phyloP scores from a whole-genome alignment of 2,797 vertebrate genomes.

The Petrocephalus schoutedeni region DNA sequence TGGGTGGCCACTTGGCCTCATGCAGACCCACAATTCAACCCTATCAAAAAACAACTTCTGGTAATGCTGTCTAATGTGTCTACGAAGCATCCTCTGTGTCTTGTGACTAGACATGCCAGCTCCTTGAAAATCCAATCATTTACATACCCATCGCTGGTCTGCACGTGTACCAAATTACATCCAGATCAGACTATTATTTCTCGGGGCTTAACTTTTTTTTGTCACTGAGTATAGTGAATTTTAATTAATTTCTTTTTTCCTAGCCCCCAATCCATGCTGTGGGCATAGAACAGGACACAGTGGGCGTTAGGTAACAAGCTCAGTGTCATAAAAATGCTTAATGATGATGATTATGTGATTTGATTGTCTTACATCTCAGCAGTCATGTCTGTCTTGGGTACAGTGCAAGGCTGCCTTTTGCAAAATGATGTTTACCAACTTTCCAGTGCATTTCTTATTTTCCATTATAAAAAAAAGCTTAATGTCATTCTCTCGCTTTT shows the following conservation, averaged over 20 bases:
- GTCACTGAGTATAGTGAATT: not conserved
- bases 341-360: slow-evolving; percentile 14
- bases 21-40: too few relatives aligned
- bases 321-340: not conserved
- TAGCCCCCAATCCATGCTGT: not conserved
- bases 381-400: not conserved
- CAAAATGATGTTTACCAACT: not conserved
- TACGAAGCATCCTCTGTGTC: too few relatives aligned
- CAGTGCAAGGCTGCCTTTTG: not conserved
- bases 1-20: too few relatives aligned
- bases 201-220: too few relatives aligned
- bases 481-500: not conserved
- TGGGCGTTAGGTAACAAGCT: not conserved
- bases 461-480: not conserved
- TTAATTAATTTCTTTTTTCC: not conserved
- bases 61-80: too few relatives aligned
- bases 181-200: too few relatives aligned
- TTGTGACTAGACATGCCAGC: too few relatives aligned
- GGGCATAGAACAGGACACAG: not conserved
- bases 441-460: not conserved
- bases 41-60: too few relatives aligned
- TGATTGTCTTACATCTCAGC: not conserved
- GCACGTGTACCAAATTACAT: too few relatives aligned
- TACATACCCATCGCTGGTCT: too few relatives aligned
- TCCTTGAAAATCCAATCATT: too few relatives aligned